Base-by-base conservation (phyloP, 2,113 vertebrate species). In the Columba janthina region DNA sequence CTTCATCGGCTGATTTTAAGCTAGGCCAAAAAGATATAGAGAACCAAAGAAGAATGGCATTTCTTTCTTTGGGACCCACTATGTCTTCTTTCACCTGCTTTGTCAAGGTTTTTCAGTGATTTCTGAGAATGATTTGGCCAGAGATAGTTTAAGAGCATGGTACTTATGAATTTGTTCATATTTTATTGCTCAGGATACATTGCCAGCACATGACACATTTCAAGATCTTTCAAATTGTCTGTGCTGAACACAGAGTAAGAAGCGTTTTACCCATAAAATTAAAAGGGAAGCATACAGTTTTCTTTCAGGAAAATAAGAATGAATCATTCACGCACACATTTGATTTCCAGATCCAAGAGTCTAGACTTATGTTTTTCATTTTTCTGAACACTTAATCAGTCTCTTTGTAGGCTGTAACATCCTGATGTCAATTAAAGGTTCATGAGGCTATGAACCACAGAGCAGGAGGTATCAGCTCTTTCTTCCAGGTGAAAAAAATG, bases 321-420 rank as follows among this genome's bases (percentile, higher is more conserved):
- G 87, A 97, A 70, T 97, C 93, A 97, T 92, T 94, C 77, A 75
- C 88, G 73, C 36, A 82, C 3, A 12, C 84, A 94, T 94, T 96
- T 95, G 88, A 96, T 97, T 97, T 95, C 34, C 69, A 86, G 94
- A 93, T 97, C 84, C 66, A 78, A 96, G 86, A 88, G 34, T 95
- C 83, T 91, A 96, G 88, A 97, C 96, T 97, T 96, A 92, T 3
- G 32, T 85, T 87, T 97, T 94, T 95, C 78, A 93, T 93, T 94
- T 95, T 85, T 46, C 80, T 83, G 74, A 96, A 84, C 82, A 90
- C 87, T 95, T 97, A 89, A 96, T 84, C 91, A 93, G 89, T 66
- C 32, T 95, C 89, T 96, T 60, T 5, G 15, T 51, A 93, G 87
- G 64, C 81, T 97, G 84, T 73, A 94, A 90, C 60, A 89, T 93